Percentiles rank a stretch among this genome's conserved stretches.
phyloP scores from a whole-genome alignment of 1,140 invertebrate genomes.

The Carposina sasakii region DNA sequence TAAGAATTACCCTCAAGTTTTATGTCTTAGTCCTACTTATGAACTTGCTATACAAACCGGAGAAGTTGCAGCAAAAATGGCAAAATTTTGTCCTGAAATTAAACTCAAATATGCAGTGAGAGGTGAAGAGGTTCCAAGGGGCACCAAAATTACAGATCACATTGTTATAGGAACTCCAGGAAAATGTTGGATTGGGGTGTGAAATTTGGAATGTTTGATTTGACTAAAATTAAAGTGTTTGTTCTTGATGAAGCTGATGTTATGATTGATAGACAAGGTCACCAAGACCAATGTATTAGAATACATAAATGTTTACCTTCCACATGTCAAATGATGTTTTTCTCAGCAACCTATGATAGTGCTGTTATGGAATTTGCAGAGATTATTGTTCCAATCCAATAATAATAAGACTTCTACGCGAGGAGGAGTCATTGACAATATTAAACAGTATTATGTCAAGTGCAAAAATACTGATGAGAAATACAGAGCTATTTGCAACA shows the following conservation, averaged over 20 bases:
- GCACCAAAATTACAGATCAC: slow-evolving; percentile 86
- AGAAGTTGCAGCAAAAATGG: slow-evolving; percentile 95
- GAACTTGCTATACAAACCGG: slow-evolving; percentile 98
- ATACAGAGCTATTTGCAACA: slow-evolving; percentile 94
- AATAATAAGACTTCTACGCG: slow-evolving; percentile 88
- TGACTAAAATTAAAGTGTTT: slow-evolving; percentile 92
- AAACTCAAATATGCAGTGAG: slow-evolving; percentile 93
- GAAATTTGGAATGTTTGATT: slow-evolving; percentile 90
- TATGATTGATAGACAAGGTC: slow-evolving; percentile 98
- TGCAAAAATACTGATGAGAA: slow-evolving; percentile 88
- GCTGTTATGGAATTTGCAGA: slow-evolving; percentile 98
- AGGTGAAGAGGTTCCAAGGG: slow-evolving; percentile 88
- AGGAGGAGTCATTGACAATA: slow-evolving; percentile 99
- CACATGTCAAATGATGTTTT: slow-evolving; percentile 97
- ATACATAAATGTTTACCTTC: slow-evolving; percentile 88
- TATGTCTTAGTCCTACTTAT: slow-evolving; percentile 97
- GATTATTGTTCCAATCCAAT: slow-evolving; percentile 94
- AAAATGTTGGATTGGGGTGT: slow-evolving; percentile 92
- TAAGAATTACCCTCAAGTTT: slow-evolving; percentile 89
- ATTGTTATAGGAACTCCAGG: slow-evolving; percentile 97
- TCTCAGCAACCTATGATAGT: slow-evolving; percentile 97
- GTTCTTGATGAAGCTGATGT: slow-evolving; percentile 99
- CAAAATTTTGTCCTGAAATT: slow-evolving; percentile 91
- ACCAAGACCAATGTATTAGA: slow-evolving; percentile 96
- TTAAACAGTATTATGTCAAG: slow-evolving; percentile 97